phyloP scores from a whole-genome alignment of 2,113 vertebrate genomes.

The Leucosticte australis region DNA sequence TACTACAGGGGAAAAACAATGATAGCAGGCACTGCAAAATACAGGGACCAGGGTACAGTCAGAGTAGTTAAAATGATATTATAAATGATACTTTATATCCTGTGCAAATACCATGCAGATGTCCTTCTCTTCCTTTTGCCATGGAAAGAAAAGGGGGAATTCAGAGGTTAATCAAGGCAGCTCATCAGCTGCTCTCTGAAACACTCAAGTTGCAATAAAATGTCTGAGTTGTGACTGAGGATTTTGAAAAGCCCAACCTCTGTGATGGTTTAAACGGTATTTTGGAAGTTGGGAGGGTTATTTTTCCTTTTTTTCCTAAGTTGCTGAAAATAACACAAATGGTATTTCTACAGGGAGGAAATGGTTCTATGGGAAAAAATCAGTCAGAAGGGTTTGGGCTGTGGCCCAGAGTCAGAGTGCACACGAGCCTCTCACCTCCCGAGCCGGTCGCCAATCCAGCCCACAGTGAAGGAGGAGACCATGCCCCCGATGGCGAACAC shows the following conservation, averaged over 20 bases:
- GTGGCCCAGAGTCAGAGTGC: neutral
- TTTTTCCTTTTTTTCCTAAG: neutral
- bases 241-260: neutral
- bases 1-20: neutral
- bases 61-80: neutral
- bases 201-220: neutral
- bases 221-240: neutral
- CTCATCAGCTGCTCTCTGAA: neutral
- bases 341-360: neutral
- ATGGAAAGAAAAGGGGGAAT: neutral
- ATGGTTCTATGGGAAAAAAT: rapidly evolving
- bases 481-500: slow-evolving; percentile 90
- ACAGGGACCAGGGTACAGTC: rapidly evolving
- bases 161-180: neutral
- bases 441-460: slow-evolving; percentile 85
- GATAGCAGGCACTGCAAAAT: neutral
- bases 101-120: neutral
- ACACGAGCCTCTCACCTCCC: slow-evolving; percentile 78
- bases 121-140: neutral
- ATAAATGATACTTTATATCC: neutral
- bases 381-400: neutral
- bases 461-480: slow-evolving; percentile 93
- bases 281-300: neutral
- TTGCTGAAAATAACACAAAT: neutral
- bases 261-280: neutral